Percentiles rank a stretch among this genome's conserved stretches.
Evolutionary conservation across 2,797 vertebrate genomes (phyloP).

Genomic region (Babyrousa celebensis): DNA sequence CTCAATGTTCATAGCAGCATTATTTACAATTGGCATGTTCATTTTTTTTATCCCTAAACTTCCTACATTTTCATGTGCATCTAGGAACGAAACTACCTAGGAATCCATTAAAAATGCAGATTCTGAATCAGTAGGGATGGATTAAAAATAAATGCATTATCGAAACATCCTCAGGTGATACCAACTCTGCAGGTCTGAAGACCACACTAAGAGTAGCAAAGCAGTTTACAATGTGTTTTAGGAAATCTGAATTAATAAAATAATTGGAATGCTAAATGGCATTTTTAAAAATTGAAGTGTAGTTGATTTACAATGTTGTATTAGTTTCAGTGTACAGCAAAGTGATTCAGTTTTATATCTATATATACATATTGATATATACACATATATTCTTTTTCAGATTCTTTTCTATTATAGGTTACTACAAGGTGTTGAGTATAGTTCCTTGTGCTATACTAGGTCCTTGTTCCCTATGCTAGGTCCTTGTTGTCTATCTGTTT

Average conservation of each 20-base stretch:
- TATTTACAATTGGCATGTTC: neutral
- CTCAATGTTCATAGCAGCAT: neutral
- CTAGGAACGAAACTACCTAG: neutral
- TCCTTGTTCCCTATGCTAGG: too few relatives aligned
- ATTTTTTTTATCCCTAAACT: neutral
- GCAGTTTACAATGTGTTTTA: neutral
- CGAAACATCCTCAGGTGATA: neutral
- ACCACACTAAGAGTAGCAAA: neutral
- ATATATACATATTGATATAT: too few relatives aligned
- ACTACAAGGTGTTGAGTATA: neutral
- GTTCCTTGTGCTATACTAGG: neutral
- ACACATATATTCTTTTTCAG: neutral
- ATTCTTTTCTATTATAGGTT: neutral
- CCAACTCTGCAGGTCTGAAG: accelerated
- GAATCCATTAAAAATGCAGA: neutral
- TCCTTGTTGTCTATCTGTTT: neutral
- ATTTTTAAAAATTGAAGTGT: neutral
- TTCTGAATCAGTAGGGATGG: neutral
- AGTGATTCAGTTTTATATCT: neutral
- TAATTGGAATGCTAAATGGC: neutral
- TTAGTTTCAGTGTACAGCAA: neutral
- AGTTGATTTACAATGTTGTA: neutral
- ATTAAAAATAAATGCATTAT: neutral
- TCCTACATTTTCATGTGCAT: neutral
- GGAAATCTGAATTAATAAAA: slow-evolving; percentile 17